Conservation (phyloP, 2,888 invertebrate species). For the Endomychus coccineus region DNA sequence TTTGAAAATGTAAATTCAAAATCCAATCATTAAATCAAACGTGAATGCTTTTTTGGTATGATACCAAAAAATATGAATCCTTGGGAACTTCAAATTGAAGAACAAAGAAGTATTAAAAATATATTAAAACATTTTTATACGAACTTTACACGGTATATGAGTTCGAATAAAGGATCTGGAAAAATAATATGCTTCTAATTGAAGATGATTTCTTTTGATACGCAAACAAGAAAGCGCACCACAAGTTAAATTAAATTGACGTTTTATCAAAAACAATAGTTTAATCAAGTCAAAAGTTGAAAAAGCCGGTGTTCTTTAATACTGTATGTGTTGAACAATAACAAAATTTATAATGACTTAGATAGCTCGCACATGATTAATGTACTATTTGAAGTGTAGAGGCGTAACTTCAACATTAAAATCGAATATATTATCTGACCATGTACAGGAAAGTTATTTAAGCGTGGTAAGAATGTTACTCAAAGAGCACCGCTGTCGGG, state of each 20-base stretch:
- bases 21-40: too few relatives aligned
- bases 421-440: slow-evolving; percentile 23
- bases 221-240: too few relatives aligned
- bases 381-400: slow-evolving; percentile 19
- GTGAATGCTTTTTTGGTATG: too few relatives aligned
- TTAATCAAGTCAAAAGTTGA: slow-evolving; percentile 1
- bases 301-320: not conserved
- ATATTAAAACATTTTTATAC: too few relatives aligned
- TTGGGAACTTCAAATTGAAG: too few relatives aligned
- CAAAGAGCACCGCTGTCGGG: slow-evolving; percentile 30
- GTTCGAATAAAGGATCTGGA: too few relatives aligned
- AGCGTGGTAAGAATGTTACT: slow-evolving; percentile 26
- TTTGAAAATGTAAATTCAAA: too few relatives aligned
- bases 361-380: slow-evolving; percentile 18
- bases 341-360: slow-evolving; percentile 15
- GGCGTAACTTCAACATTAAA: slow-evolving; percentile 25
- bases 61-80: too few relatives aligned
- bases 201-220: too few relatives aligned
- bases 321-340: slow-evolving; percentile 15
- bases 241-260: not conserved
- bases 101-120: too few relatives aligned
- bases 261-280: slow-evolving; percentile 4
- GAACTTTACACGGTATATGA: too few relatives aligned
- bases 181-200: too few relatives aligned
- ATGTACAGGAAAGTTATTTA: slow-evolving; percentile 28